A percentile compares a stretch with the other conserved stretches of the same genome.
Conservation (phyloP, 2,797 vertebrate species). For the Brachyrhaphis roseni region DNA sequence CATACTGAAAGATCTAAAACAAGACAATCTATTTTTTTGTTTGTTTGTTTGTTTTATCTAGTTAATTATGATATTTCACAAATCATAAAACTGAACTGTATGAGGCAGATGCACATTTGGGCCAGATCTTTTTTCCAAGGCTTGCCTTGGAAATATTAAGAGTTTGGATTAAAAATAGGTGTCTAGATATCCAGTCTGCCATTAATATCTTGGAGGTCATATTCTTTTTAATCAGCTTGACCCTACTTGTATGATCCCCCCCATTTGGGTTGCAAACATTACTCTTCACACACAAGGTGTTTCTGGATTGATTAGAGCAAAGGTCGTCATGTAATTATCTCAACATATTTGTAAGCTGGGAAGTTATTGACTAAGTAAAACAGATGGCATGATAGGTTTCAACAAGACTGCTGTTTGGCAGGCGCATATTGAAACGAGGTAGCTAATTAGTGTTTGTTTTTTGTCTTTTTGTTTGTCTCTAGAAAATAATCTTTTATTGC, state of each 20-base stretch:
- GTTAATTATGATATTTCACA: constrained; percentile 53
- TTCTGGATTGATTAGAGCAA: constrained; percentile 73
- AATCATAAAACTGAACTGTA: constrained; percentile 63
- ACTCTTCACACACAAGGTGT: constrained; percentile 56
- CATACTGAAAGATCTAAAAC: background rate
- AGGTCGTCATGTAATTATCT: constrained; percentile 83
- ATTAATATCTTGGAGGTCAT: constrained; percentile 64
- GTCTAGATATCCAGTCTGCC: constrained; percentile 72
- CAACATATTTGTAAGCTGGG: constrained; percentile 66
- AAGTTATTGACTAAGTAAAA: constrained; percentile 77
- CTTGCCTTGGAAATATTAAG: constrained; percentile 70
- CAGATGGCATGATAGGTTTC: constrained; percentile 62
- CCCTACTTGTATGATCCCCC: constrained; percentile 34
- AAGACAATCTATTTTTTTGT: constrained; percentile 8
- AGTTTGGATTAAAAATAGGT: constrained; percentile 64
- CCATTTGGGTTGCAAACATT: constrained; percentile 44
- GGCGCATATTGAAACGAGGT: constrained; percentile 56
- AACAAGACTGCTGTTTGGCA: constrained; percentile 37
- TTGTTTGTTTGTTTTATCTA: constrained; percentile 6
- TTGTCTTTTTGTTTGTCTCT: background rate
- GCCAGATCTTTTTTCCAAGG: constrained; percentile 70
- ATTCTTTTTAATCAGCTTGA: constrained; percentile 62
- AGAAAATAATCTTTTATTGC: constrained; percentile 70
- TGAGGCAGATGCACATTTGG: constrained; percentile 70
- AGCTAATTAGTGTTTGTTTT: constrained; percentile 60